These are phyloP conservation scores for Auanema sp. DNA, from an alignment of 2,888 invertebrate species.

Conservation along the genomic window DNA sequence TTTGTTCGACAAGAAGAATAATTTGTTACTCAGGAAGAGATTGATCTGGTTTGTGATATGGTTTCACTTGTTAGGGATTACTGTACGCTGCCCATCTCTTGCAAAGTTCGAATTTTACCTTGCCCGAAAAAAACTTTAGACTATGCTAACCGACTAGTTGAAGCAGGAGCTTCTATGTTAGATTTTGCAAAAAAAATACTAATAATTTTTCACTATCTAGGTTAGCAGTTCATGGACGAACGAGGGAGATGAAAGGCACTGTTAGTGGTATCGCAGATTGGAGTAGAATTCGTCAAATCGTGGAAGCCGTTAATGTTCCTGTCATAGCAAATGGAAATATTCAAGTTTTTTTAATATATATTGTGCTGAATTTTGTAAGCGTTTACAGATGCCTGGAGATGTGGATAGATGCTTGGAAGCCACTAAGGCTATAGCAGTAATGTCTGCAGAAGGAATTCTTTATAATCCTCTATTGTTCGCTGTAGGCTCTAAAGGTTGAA, in stretches of 20 bases:
- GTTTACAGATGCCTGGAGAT: constrained; percentile 85
- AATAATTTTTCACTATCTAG: constrained; percentile 67
- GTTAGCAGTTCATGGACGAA: constrained; percentile 92
- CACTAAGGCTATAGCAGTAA: constrained; percentile 78
- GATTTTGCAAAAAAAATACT: constrained; percentile 4
- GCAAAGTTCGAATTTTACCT: constrained; percentile 86
- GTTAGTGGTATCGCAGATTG: constrained; percentile 91
- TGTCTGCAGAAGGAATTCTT: constrained; percentile 84
- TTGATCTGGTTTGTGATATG: constrained; percentile 60
- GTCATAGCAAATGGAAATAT: constrained; percentile 98
- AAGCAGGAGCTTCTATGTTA: constrained; percentile 78
- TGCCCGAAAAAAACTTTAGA: constrained; percentile 81
- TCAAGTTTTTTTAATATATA: too few species aligned
- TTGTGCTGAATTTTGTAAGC: too few species aligned
- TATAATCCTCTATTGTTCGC: constrained; percentile 90
- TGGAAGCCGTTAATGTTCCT: constrained; percentile 84
- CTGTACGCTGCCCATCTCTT: constrained; percentile 81
- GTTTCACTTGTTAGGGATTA: constrained; percentile 42
- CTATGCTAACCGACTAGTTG: constrained; percentile 91
- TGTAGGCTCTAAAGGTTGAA: constrained; percentile 70
- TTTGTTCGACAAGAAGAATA: not conserved
- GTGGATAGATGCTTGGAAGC: constrained; percentile 80
- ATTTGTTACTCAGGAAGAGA: constrained; percentile 32
- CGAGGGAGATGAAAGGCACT: constrained; percentile 86
- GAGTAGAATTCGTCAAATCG: constrained; percentile 86